These are phyloP conservation scores for Peribatodes rhomboidaria DNA, from an alignment of 2,888 invertebrate genomes.

Conservation along the genomic window DNA sequence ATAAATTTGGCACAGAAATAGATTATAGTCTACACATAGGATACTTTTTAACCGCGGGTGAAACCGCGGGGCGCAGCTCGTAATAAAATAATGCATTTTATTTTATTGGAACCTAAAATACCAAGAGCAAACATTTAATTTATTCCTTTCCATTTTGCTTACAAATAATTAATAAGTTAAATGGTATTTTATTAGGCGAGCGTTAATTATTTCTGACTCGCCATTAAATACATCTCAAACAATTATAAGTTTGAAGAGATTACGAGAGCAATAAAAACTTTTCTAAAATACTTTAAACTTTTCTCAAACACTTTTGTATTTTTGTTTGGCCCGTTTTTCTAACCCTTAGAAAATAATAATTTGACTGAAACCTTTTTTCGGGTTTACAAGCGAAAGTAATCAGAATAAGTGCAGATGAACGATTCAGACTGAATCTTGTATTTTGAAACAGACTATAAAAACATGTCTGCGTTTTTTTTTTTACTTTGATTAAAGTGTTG, in stretches of 20 bases:
- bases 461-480: not conserved
- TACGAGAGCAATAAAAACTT: slow-evolving; percentile 40
- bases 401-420: slow-evolving; percentile 58
- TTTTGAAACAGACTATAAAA: slow-evolving; percentile 32
- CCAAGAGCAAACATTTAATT: no score
- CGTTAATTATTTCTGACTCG: not conserved
- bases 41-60: no score
- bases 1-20: no score
- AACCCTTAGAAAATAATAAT: slow-evolving; percentile 50
- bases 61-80: no score
- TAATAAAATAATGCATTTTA: no score
- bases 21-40: no score
- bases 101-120: no score
- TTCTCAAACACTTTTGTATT: slow-evolving; percentile 4
- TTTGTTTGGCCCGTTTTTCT: slow-evolving; percentile 40
- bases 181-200: not conserved
- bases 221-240: slow-evolving; percentile 11
- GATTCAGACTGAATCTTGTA: slow-evolving; percentile 35
- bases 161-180: not conserved
- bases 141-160: not conserved
- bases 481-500: slow-evolving; percentile 6
- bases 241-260: slow-evolving; percentile 46
- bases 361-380: slow-evolving; percentile 49
- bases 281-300: slow-evolving; percentile 27
- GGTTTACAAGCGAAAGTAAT: slow-evolving; percentile 55